Evolutionary conservation across 2,888 invertebrate species (phyloP).

Genomic region (Drosophila aldrichi): DNA sequence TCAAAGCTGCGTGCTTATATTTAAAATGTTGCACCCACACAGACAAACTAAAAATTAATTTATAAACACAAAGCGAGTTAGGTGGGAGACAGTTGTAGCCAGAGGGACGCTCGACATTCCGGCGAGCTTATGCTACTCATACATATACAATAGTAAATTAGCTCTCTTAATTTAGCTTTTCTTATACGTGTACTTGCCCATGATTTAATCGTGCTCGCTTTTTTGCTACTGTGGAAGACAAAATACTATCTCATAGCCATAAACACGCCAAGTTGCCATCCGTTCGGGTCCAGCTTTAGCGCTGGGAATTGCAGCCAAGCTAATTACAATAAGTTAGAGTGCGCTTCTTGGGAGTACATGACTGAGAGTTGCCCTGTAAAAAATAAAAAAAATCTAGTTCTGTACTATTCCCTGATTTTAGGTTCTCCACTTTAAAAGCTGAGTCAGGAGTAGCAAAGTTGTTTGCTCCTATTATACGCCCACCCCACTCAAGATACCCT

Average conservation of each 20-base stretch:
- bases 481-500: background rate
- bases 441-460: background rate
- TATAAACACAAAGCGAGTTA: background rate
- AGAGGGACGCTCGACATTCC: background rate
- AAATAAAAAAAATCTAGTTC: background rate
- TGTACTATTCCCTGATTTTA: background rate
- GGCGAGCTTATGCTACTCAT: background rate
- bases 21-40: slow-evolving; percentile 7
- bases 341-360: background rate
- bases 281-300: slow-evolving; percentile 6
- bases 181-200: slow-evolving; percentile 8
- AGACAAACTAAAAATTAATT: slow-evolving; percentile 8
- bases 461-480: background rate
- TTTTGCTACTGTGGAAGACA: background rate
- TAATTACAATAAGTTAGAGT: slow-evolving; percentile 15
- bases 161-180: slow-evolving; percentile 13
- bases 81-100: background rate
- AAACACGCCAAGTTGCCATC: slow-evolving; percentile 9
- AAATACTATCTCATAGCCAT: slow-evolving; percentile 14
- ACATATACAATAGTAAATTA: slow-evolving; percentile 13
- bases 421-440: too few species aligned
- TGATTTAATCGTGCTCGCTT: slow-evolving; percentile 11
- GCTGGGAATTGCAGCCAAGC: slow-evolving; percentile 2
- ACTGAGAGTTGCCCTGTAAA: background rate
- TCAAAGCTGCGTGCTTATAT: slow-evolving; percentile 11